phyloP scores from a whole-genome alignment of 2,888 invertebrate genomes.

The Conistra vaccinii region DNA sequence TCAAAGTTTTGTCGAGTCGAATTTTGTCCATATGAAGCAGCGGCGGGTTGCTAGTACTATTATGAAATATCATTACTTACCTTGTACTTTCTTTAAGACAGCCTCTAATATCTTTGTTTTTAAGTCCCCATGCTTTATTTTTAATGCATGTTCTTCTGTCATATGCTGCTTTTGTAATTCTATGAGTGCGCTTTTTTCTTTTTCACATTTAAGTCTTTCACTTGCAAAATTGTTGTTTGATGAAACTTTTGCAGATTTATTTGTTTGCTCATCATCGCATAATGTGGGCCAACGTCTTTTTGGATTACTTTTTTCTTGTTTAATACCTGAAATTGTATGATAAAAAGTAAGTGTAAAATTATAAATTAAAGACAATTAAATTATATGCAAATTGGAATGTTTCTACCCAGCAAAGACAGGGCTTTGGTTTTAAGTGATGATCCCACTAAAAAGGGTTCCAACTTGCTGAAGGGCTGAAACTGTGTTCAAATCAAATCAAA shows the following conservation, averaged over 20 bases:
- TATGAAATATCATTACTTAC: neutral
- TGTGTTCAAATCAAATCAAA: no score
- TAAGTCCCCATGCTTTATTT: slow-evolving; percentile 24
- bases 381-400: no score
- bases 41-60: neutral
- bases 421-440: neutral
- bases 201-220: slow-evolving; percentile 27
- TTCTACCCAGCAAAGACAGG: neutral
- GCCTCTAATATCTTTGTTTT: slow-evolving; percentile 38
- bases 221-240: neutral
- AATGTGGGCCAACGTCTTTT: slow-evolving; percentile 19
- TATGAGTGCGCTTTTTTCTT: slow-evolving; percentile 25
- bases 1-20: neutral
- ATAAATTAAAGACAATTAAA: no score
- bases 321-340: slow-evolving; percentile 14
- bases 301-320: slow-evolving; percentile 20
- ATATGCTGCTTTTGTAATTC: slow-evolving; percentile 22
- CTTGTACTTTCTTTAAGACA: slow-evolving; percentile 33
- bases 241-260: slow-evolving; percentile 12
- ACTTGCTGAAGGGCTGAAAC: neutral
- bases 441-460: neutral
- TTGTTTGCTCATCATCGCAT: slow-evolving; percentile 6
- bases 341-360: neutral
- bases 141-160: slow-evolving; percentile 25
- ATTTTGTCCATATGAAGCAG: neutral